Conservation (phyloP, 2,888 invertebrate genomes). For the Cyaniris semiargus region DNA sequence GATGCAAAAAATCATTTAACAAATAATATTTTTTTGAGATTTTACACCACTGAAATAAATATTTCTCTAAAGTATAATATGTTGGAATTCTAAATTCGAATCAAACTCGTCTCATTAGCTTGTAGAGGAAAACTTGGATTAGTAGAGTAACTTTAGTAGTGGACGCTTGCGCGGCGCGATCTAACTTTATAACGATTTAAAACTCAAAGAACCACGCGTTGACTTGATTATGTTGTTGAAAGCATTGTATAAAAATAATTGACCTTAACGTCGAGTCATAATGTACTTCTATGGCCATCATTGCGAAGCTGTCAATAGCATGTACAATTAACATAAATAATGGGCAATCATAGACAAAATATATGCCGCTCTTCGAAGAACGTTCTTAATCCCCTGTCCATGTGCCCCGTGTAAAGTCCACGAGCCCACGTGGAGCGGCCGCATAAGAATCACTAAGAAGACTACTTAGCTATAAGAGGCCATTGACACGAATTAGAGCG, state of each 20-base stretch:
- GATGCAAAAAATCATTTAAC: too few species aligned
- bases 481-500: background rate
- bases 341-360: too few species aligned
- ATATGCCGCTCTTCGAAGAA: background rate
- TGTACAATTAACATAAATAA: too few species aligned
- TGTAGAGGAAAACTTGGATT: conserved; percentile 78
- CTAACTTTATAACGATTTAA: conserved; percentile 35
- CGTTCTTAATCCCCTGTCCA: background rate
- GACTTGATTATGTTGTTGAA: background rate
- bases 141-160: conserved; percentile 72
- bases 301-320: too few species aligned
- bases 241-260: background rate
- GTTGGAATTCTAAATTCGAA: conserved; percentile 64
- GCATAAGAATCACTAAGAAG: background rate
- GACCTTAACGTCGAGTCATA: background rate
- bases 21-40: too few species aligned
- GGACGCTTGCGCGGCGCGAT: conserved; percentile 42
- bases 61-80: conserved; percentile 47
- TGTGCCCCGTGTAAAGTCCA: too few species aligned
- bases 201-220: conserved; percentile 33
- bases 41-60: background rate
- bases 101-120: conserved; percentile 78
- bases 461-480: background rate
- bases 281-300: too few species aligned
- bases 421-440: background rate